Conservation (phyloP, 1,140 invertebrate genomes). For the Diprion similis region DNA sequence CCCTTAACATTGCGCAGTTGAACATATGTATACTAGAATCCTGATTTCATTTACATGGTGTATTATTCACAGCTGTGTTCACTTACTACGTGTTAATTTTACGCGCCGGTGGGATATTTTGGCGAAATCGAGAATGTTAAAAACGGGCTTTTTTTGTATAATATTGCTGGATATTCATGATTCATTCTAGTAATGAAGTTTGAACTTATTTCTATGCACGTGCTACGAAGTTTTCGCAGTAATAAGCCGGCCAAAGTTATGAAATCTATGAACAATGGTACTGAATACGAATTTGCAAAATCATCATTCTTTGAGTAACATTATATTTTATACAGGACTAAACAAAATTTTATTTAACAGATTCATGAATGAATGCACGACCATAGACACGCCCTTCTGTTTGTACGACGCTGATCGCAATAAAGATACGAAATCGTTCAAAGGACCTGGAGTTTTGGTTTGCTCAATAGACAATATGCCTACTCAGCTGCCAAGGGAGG, state of each 20-base stretch:
- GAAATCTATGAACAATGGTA: too few relatives aligned
- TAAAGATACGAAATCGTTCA: conserved; percentile 96
- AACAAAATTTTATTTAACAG: conserved; percentile 29
- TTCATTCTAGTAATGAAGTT: too few relatives aligned
- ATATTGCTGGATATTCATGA: too few relatives aligned
- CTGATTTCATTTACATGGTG: too few relatives aligned
- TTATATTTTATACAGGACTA: not conserved
- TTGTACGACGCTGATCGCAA: conserved; percentile 98
- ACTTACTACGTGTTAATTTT: too few relatives aligned
- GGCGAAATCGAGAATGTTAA: too few relatives aligned
- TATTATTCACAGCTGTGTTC: too few relatives aligned
- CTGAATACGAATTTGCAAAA: not conserved
- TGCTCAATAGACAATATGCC: conserved; percentile 99
- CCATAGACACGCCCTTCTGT: conserved; percentile 98
- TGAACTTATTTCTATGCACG: too few relatives aligned
- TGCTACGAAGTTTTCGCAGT: too few relatives aligned
- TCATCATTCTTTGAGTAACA: not conserved
- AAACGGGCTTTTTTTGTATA: too few relatives aligned
- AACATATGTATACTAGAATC: not conserved
- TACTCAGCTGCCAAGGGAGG: conserved; percentile 95
- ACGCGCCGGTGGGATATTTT: too few relatives aligned
- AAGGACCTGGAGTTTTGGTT: conserved; percentile 94
- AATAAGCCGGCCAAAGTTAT: too few relatives aligned
- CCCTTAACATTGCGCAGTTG: not conserved
- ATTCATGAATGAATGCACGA: conserved; percentile 99